phyloP scores from a whole-genome alignment of 2,797 vertebrate genomes.

The Crocodylus rhombifer region DNA sequence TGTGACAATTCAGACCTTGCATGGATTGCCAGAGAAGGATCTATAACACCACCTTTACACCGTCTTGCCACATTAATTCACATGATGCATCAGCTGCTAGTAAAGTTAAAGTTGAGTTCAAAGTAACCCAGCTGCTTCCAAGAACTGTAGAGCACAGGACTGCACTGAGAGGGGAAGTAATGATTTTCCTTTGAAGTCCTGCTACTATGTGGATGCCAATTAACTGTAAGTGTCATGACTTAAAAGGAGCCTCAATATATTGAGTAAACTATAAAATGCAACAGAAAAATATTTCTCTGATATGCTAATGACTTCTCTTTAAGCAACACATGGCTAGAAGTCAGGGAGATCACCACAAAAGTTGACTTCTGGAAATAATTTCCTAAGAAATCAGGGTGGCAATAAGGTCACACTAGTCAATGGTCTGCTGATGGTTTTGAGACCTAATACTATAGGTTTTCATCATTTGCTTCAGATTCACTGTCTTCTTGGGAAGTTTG shows the following conservation, averaged over 20 bases:
- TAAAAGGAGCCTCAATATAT: conserved; percentile 60
- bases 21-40: background rate
- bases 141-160: conserved; percentile 42
- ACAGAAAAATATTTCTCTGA: conserved; percentile 46
- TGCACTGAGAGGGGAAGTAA: conserved; percentile 47
- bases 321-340: background rate
- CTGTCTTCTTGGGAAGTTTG: background rate
- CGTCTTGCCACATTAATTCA: conserved; percentile 65
- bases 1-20: background rate
- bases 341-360: background rate
- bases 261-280: conserved; percentile 27
- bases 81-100: conserved; percentile 54
- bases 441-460: background rate
- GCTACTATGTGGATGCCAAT: conserved; percentile 69
- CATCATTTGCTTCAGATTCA: background rate
- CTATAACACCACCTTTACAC: conserved; percentile 55
- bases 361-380: conserved; percentile 10
- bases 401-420: background rate
- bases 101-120: conserved; percentile 74
- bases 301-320: conserved; percentile 10
- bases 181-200: conserved; percentile 75
- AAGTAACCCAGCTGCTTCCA: conserved; percentile 71
- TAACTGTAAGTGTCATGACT: conserved; percentile 60
- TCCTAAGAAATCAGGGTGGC: conserved; percentile 7
- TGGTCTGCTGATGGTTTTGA: background rate